Evolutionary conservation across 2,888 invertebrate species (phyloP).

Genomic region (Ametastegia equiseti): DNA sequence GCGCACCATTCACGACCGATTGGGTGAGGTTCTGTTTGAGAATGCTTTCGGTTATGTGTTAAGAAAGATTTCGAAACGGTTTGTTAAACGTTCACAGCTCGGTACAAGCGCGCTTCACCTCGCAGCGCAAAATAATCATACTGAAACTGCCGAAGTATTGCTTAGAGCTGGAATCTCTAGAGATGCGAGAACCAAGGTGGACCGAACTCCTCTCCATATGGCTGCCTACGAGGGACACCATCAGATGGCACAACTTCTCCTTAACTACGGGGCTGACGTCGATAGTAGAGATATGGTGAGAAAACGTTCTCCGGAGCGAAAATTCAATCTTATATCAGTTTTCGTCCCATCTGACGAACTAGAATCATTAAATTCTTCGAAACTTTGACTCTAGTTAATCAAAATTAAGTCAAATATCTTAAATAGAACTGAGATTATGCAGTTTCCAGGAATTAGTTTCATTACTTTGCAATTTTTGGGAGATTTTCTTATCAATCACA

Average conservation of each 20-base stretch:
- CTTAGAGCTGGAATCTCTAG: constrained; percentile 91
- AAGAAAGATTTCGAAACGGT: background rate
- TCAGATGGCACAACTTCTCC: constrained; percentile 83
- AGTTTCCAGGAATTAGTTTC: background rate
- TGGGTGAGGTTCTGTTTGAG: constrained; percentile 81
- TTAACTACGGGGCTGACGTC: constrained; percentile 84
- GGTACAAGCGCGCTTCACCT: constrained; percentile 94
- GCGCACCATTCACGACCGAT: constrained; percentile 95
- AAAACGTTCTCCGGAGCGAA: too few species aligned
- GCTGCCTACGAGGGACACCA: constrained; percentile 91
- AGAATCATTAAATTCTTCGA: background rate
- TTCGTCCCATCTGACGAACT: background rate
- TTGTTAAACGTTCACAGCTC: constrained; percentile 78
- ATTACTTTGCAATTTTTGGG: background rate
- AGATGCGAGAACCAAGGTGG: constrained; percentile 94
- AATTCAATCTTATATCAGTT: too few species aligned
- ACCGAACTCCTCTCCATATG: constrained; percentile 93
- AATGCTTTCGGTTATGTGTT: background rate
- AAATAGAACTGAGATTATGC: background rate
- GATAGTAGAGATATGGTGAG: constrained; percentile 88
- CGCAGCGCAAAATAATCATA: constrained; percentile 89
- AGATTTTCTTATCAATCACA: background rate
- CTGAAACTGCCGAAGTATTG: constrained; percentile 88
- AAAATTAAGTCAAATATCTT: background rate
- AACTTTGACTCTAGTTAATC: too few species aligned